These are phyloP conservation scores for rat (Rattus norvegicus) DNA, from an alignment of 2,113 vertebrate species.

Conservation along the genomic window GRCr8 NC_086039.1:79588501-79589000, in stretches of 20 bases:
- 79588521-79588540: not conserved
- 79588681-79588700: not conserved
- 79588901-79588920: slow-evolving; percentile 68
- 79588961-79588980: slow-evolving; percentile 78
- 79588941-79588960: slow-evolving; percentile 80
- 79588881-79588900: slow-evolving; percentile 76
- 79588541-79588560: not conserved
- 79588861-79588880: slow-evolving; percentile 50
- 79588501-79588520: not conserved
- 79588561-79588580: not conserved
- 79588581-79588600: not conserved
- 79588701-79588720: slow-evolving; percentile 24
- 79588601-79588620: not conserved
- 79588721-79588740: not conserved
- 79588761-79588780: not conserved
- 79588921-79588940: slow-evolving; percentile 79
- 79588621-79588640: not conserved
- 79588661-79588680: not conserved
- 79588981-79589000: slow-evolving; percentile 68
- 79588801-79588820: slow-evolving; percentile 51
- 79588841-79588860: slow-evolving; percentile 57
- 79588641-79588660: not conserved
- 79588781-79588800: slow-evolving; percentile 1
- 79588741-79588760: slow-evolving; percentile 2
- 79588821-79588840: slow-evolving; percentile 46